A percentile compares a stretch with the other conserved stretches of the same genome.
Evolutionary conservation across 1,140 invertebrate species (phyloP).

Genomic region (Drosophila azteca): DNA sequence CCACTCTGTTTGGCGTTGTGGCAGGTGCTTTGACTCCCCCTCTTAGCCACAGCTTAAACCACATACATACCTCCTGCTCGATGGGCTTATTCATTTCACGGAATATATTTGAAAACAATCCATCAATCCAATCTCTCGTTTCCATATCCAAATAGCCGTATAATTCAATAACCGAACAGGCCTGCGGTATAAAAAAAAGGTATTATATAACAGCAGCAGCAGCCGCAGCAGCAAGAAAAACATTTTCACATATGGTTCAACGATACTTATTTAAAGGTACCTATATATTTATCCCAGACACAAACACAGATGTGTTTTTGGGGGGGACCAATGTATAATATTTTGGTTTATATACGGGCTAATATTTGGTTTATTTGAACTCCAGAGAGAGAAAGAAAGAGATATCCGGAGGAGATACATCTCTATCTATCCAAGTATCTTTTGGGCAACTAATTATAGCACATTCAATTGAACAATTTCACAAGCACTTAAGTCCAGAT

Average conservation of each 20-base stretch:
- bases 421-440: no score
- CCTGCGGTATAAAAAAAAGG: constrained; percentile 84
- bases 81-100: constrained; percentile 93
- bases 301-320: neutral
- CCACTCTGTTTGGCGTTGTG: no score
- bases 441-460: constrained; percentile 44
- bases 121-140: constrained; percentile 96
- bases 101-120: constrained; percentile 94
- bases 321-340: neutral
- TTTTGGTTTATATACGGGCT: no score
- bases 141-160: constrained; percentile 94
- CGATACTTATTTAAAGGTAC: constrained; percentile 1
- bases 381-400: no score
- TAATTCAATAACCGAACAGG: constrained; percentile 93
- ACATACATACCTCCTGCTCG: constrained; percentile 84
- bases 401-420: neutral
- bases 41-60: constrained; percentile 1
- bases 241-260: neutral
- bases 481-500: constrained; percentile 52
- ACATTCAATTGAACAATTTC: constrained; percentile 57
- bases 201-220: neutral
- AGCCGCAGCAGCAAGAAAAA: neutral
- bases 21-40: constrained; percentile 20
- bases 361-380: neutral
- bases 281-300: neutral